These are phyloP conservation scores for Mongoloraphidia duomilia DNA, from an alignment of 2,888 invertebrate species.

Conservation along the genomic window DNA sequence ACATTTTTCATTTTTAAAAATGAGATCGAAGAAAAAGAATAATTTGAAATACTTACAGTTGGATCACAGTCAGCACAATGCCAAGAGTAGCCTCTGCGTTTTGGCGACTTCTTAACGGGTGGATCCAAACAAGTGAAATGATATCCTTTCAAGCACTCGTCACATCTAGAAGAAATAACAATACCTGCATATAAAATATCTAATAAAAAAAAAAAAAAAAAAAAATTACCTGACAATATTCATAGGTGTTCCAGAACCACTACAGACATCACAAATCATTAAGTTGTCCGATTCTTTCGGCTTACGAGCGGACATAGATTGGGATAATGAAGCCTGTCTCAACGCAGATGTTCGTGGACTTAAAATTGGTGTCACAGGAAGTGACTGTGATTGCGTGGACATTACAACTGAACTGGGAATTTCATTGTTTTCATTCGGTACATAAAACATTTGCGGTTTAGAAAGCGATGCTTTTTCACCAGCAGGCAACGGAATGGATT, in stretches of 20 bases:
- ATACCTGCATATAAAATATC: constrained; percentile 1
- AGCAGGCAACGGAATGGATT: constrained; percentile 64
- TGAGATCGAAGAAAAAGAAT: constrained; percentile 7
- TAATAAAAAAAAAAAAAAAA: not conserved
- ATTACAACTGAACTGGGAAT: constrained; percentile 27
- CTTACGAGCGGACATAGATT: constrained; percentile 11
- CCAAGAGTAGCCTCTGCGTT: constrained; percentile 89
- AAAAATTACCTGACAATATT: constrained; percentile 50
- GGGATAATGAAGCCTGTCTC: constrained; percentile 1
- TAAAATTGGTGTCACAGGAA: constrained; percentile 9
- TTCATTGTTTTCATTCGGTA: constrained; percentile 50
- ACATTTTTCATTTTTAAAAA: not conserved
- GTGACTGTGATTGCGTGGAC: constrained; percentile 21
- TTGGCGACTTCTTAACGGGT: constrained; percentile 85
- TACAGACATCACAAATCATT: constrained; percentile 54
- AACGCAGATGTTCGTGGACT: constrained; percentile 8
- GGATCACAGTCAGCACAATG: constrained; percentile 93
- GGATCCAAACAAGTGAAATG: constrained; percentile 90
- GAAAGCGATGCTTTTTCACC: constrained; percentile 45
- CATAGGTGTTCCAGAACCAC: constrained; percentile 39
- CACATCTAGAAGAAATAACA: constrained; percentile 49
- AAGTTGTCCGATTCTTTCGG: constrained; percentile 25
- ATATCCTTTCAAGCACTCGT: constrained; percentile 79
- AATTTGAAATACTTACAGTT: constrained; percentile 44
- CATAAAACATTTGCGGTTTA: constrained; percentile 69